A percentile compares a stretch with the other conserved stretches of the same genome.
Evolutionary conservation across 2,113 vertebrate genomes (phyloP).

Genomic region (Rhagologus leucostigma): DNA sequence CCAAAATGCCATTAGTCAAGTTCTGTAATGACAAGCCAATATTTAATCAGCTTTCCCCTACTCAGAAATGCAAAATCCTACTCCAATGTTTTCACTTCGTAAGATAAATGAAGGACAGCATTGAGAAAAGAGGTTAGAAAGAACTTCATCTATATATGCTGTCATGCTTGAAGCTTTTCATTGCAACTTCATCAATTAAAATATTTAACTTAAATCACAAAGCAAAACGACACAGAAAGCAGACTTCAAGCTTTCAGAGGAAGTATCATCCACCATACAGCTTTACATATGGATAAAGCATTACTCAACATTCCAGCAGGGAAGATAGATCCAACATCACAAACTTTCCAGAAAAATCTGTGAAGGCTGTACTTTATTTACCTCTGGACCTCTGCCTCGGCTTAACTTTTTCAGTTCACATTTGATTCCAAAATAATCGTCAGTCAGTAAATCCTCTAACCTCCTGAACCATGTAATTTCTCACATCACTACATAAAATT

Average conservation of each 20-base stretch:
- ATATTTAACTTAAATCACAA: background rate
- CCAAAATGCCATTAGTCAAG: background rate
- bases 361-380: background rate
- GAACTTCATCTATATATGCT: background rate
- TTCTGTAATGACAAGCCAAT: background rate
- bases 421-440: background rate
- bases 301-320: background rate
- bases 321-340: background rate
- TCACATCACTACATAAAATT: background rate
- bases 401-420: background rate
- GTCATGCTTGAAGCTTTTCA: background rate
- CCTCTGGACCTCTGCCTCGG: background rate
- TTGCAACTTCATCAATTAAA: background rate
- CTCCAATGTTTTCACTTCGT: background rate
- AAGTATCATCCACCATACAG: background rate
- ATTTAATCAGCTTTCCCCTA: background rate
- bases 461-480: background rate
- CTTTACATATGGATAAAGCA: background rate
- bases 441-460: background rate
- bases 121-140: background rate
- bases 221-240: background rate
- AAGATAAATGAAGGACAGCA: background rate
- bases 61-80: background rate
- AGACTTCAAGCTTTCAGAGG: background rate
- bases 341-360: background rate